These are phyloP conservation scores for Columba janthina DNA, from an alignment of 2,113 vertebrate species.

Conservation along the genomic window DNA sequence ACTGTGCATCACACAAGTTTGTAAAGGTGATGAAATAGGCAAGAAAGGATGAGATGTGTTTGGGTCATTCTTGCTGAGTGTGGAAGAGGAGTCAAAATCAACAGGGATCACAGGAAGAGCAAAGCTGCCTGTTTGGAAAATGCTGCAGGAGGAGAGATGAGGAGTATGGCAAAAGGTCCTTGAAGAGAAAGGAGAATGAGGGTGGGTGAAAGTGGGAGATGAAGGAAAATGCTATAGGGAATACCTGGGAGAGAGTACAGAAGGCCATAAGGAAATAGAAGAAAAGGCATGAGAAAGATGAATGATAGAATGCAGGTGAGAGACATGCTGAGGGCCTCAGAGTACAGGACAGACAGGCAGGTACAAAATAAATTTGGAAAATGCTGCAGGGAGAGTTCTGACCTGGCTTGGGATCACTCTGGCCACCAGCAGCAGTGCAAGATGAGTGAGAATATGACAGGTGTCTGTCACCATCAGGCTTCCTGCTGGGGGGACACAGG, in stretches of 20 bases:
- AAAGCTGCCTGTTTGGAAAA: not conserved
- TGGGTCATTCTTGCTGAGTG: not conserved
- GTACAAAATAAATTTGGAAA: not conserved
- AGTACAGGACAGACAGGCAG: not conserved
- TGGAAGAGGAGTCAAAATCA: not conserved
- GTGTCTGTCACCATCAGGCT: not conserved
- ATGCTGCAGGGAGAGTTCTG: not conserved
- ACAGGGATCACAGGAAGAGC: not conserved
- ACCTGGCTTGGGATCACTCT: not conserved
- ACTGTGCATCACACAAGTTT: not conserved
- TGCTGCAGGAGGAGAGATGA: not conserved
- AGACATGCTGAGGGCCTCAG: not conserved
- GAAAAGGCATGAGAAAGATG: not conserved
- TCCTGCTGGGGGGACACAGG: not conserved
- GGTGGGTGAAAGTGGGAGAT: not conserved
- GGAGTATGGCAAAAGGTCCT: fast-evolving
- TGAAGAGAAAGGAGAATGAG: not conserved
- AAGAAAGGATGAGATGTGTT: not conserved
- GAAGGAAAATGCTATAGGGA: not conserved
- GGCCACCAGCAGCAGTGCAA: fast-evolving
- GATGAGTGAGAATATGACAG: not conserved
- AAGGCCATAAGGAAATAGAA: not conserved
- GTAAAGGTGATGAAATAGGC: not conserved
- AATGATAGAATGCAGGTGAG: not conserved
- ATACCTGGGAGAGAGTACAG: not conserved